A percentile compares a stretch with the other conserved stretches of the same genome.
phyloP scores from a whole-genome alignment of 2,888 invertebrate genomes.

The Latheticus oryzae region DNA sequence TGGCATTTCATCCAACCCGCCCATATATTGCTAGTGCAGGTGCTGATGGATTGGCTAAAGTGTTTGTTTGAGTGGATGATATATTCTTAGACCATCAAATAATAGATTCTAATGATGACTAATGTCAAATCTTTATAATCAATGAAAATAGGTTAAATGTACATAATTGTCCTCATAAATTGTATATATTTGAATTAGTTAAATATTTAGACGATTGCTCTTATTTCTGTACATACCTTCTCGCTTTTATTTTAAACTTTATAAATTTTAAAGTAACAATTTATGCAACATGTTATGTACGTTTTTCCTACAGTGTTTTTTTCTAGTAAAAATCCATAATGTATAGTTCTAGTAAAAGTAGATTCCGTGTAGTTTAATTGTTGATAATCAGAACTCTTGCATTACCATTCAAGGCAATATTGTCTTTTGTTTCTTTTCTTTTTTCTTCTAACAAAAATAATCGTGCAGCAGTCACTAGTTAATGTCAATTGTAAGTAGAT shows the following conservation, averaged over 20 bases:
- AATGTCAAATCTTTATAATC: constrained; percentile 22
- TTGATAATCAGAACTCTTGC: neutral
- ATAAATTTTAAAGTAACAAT: no score
- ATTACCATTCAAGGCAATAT: no score
- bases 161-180: constrained; percentile 52
- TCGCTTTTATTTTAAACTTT: constrained; percentile 2
- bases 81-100: constrained; percentile 16
- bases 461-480: no score
- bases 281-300: constrained; percentile 37
- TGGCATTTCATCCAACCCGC: constrained; percentile 98
- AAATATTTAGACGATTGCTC: neutral
- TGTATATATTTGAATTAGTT: constrained; percentile 47
- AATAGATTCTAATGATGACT: constrained; percentile 4
- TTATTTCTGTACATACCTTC: constrained; percentile 24
- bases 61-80: constrained; percentile 96
- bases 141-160: constrained; percentile 53
- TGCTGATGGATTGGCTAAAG: constrained; percentile 98
- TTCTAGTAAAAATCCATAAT: constrained; percentile 38
- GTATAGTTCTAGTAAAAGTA: no score
- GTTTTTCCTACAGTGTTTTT: constrained; percentile 43
- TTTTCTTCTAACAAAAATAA: no score
- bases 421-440: neutral
- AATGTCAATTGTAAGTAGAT: no score
- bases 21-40: constrained; percentile 99
- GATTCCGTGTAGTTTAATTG: constrained; percentile 1